A percentile compares a stretch with the other conserved stretches of the same genome.
Evolutionary conservation across 2,888 invertebrate genomes (phyloP).

Genomic region (Pandemis corylana): DNA sequence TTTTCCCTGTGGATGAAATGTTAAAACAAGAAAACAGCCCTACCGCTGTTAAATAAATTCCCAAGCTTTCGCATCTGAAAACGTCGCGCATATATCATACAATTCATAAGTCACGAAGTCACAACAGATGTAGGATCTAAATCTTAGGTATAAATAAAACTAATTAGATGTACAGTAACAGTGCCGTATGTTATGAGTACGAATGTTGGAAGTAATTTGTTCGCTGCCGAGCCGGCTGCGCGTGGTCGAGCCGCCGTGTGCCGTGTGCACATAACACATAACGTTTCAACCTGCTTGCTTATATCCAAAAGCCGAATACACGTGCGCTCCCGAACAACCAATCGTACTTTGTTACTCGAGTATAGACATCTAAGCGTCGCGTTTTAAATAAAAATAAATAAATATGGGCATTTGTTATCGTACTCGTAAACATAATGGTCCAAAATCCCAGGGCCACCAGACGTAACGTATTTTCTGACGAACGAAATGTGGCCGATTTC

Average conservation of each 20-base stretch:
- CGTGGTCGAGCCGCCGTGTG: not conserved
- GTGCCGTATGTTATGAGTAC: not conserved
- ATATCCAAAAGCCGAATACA: not conserved
- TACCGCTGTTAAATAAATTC: not conserved
- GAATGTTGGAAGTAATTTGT: conserved; percentile 3
- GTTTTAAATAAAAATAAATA: not conserved
- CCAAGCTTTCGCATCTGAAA: not conserved
- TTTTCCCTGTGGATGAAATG: not conserved
- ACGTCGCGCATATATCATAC: not conserved
- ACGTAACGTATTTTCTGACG: too few relatives aligned
- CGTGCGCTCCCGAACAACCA: not conserved
- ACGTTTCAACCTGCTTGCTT: conserved; percentile 2
- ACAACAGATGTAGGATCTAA: conserved; percentile 1
- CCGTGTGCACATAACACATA: conserved; percentile 2
- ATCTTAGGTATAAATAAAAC: not conserved
- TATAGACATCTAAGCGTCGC: not conserved
- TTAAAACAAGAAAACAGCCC: not conserved
- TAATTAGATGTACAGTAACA: conserved; percentile 3
- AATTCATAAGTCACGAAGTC: not conserved
- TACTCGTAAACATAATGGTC: not conserved
- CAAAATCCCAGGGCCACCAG: too few relatives aligned
- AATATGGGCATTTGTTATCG: not conserved
- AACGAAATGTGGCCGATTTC: too few relatives aligned
- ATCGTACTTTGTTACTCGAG: not conserved
- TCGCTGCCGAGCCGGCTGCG: not conserved